Evolutionary conservation across 2,888 invertebrate genomes (phyloP), one percentile per base, ranked within the genome.

Genomic region (Maniola hyperantus): DNA sequence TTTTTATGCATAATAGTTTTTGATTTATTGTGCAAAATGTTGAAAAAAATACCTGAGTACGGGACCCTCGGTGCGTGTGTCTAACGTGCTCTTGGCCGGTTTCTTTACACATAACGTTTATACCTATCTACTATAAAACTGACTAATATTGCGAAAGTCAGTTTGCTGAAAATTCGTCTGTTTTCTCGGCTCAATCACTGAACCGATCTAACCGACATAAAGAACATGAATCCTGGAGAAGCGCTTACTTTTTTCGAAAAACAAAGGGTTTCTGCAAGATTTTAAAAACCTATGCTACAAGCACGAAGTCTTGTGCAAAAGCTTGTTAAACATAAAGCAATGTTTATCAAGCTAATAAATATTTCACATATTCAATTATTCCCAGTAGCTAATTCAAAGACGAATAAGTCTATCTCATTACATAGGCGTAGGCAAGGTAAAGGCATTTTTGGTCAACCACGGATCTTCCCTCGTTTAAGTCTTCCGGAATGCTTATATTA

Each of bases 401-500:
- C 66, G 34, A 46, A 54, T 75, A 77, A 77, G 77, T 78, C 76
- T 78, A 77, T 77, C 76, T 72, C 54, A 60, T 59, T 65, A 74
- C 70, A 79, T 78, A 79, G 80, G 80, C 82, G 68, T 68, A 73
- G 83, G 84, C 82, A 83, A 79, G 73, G 77, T 67, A 73, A 74
- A 76, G 69, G 71, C 76, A 73, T 67, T 73, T 83, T 82, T 79
- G 80, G 80, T 73, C 74, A 79, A 76, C 78, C 76, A 71, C 64
- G 72, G 73, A 80, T 82, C 80, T 79, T 69, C 69, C 64, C 69
- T 71, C n/a, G 58, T 18, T 50, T 51, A 67, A 66, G 64, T 68
- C 69, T 73, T 68, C 64, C 59, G 33, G 69, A 70, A 68, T 72
- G 72, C 68, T 71, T 70, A 68, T 68, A 65, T 71, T 68, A 65